Evolutionary conservation across 1,140 invertebrate genomes (phyloP).

Genomic region (fruit fly (Drosophila melanogaster)): Release_6_plus_ISO1_MT NC_004354.4:5996501-5997000

Average conservation of each 20-base stretch:
- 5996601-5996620: slow-evolving; percentile 41
- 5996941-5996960: slow-evolving; percentile 52
- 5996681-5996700: too few relatives aligned
- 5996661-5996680: slow-evolving; percentile 69
- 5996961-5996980: slow-evolving; percentile 52
- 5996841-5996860: too few relatives aligned
- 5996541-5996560: neutral
- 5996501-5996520: slow-evolving; percentile 45
- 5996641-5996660: slow-evolving; percentile 62
- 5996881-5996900: slow-evolving; percentile 55
- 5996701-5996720: slow-evolving; percentile 2
- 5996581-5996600: slow-evolving; percentile 49
- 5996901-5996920: slow-evolving; percentile 22
- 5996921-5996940: slow-evolving; percentile 36
- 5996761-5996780: slow-evolving; percentile 42
- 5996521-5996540: slow-evolving; percentile 21
- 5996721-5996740: slow-evolving; percentile 22
- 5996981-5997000: slow-evolving; percentile 13
- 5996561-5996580: slow-evolving; percentile 8
- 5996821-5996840: slow-evolving; percentile 35
- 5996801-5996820: slow-evolving; percentile 77
- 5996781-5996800: slow-evolving; percentile 76
- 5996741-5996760: slow-evolving; percentile 5
- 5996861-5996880: neutral
- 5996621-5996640: neutral